Conservation (phyloP, 2,113 vertebrate species). For the Platysternon megacephalum region DNA sequence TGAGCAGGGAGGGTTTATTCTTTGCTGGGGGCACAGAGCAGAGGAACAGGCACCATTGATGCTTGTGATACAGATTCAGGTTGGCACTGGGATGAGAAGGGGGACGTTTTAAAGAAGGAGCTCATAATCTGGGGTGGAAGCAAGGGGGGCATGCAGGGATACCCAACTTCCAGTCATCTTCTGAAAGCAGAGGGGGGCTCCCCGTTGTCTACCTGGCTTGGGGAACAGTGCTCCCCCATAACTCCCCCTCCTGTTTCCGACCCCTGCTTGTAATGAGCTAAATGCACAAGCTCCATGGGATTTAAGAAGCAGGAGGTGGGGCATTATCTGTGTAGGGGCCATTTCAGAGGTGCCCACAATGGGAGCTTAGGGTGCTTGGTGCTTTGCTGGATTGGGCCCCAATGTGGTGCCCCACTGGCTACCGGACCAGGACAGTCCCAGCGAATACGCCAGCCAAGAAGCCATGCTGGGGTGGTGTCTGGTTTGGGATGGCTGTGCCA, state of each 20-base stretch:
- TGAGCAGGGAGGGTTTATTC: not conserved
- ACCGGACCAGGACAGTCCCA: not conserved
- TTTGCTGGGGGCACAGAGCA: not conserved
- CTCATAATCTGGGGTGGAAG: not conserved
- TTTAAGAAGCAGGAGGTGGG: too few species aligned
- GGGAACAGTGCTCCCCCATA: accelerated
- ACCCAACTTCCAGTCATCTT: not conserved
- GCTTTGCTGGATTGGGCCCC: not conserved
- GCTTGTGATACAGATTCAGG: not conserved
- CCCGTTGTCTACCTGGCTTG: not conserved
- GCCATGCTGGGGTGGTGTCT: not conserved
- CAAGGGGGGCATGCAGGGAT: not conserved
- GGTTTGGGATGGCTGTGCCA: not conserved
- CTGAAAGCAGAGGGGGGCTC: not conserved
- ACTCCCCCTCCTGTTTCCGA: not conserved
- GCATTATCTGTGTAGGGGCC: not conserved
- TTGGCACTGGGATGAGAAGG: not conserved
- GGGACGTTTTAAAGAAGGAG: not conserved
- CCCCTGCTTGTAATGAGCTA: not conserved
- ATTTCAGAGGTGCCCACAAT: not conserved
- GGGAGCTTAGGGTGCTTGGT: not conserved
- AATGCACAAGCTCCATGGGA: not conserved
- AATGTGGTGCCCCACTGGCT: not conserved
- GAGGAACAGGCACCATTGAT: not conserved
- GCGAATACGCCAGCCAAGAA: not conserved